These are phyloP conservation scores for Empidonax traillii DNA, from an alignment of 2,113 vertebrate species.

Conservation along the genomic window DNA sequence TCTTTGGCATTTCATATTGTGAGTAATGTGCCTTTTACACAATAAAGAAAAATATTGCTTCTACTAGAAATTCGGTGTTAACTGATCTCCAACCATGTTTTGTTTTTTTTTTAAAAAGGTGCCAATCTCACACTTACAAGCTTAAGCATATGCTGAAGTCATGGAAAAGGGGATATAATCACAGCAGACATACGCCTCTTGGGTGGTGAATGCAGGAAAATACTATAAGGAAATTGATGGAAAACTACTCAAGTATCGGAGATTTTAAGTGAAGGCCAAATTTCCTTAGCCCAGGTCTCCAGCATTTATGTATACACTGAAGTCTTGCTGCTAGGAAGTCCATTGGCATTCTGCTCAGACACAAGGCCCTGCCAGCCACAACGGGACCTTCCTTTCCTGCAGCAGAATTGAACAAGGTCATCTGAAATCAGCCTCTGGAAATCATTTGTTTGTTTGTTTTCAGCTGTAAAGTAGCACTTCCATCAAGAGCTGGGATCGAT, in stretches of 20 bases:
- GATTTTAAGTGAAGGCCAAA: neutral
- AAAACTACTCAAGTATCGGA: neutral
- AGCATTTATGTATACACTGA: neutral
- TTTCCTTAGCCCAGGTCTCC: neutral
- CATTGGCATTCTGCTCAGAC: neutral
- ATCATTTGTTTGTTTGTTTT: neutral
- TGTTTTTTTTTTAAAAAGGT: neutral
- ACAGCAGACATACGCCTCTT: fast-evolving
- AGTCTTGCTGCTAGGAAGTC: neutral
- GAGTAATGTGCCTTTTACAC: neutral
- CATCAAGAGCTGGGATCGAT: neutral
- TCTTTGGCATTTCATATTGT: neutral
- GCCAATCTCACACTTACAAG: neutral
- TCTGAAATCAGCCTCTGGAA: neutral
- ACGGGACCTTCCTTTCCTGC: neutral
- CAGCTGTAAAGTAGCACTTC: neutral
- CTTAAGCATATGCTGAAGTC: neutral
- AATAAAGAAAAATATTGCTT: neutral
- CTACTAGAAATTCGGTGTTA: neutral
- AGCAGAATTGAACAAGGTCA: neutral
- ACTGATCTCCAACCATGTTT: neutral
- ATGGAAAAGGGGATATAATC: neutral
- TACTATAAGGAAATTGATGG: neutral
- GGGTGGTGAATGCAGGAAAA: neutral
- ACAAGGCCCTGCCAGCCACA: neutral